A percentile compares a stretch with the other conserved stretches of the same genome.
phyloP scores from a whole-genome alignment of 2,888 invertebrate genomes.

The Amphiduros pacificus region DNA sequence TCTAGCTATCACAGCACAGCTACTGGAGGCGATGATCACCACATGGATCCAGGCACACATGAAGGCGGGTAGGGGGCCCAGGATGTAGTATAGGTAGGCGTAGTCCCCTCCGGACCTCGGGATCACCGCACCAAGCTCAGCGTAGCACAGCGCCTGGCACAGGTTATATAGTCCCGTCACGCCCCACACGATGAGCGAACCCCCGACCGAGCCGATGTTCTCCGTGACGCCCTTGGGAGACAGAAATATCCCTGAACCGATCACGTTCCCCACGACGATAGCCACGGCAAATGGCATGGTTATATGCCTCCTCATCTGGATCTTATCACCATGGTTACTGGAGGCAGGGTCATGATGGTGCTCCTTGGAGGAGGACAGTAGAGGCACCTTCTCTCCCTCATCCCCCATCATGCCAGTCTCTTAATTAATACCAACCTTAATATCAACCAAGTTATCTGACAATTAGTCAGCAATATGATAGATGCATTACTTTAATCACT shows the following conservation, averaged over 20 bases:
- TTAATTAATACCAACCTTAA: too few relatives aligned
- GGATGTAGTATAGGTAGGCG: conserved; percentile 25
- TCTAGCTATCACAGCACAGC: conserved; percentile 26
- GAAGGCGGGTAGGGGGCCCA: conserved; percentile 28
- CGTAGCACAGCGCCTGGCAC: conserved; percentile 27
- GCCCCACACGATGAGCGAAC: conserved; percentile 25
- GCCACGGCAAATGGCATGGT: conserved; percentile 18
- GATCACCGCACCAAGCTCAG: conserved; percentile 25
- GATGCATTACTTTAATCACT: too few relatives aligned
- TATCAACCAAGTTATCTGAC: too few relatives aligned
- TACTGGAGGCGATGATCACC: conserved; percentile 19
- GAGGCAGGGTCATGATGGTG: too few relatives aligned
- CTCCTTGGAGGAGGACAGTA: too few relatives aligned
- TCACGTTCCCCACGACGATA: conserved; percentile 26
- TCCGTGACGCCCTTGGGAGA: conserved; percentile 26
- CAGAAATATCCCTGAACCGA: conserved; percentile 28
- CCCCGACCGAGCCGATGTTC: conserved; percentile 27
- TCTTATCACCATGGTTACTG: neutral
- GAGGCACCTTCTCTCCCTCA: too few relatives aligned
- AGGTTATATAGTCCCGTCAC: conserved; percentile 25
- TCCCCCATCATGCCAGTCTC: too few relatives aligned
- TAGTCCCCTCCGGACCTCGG: conserved; percentile 28
- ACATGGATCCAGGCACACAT: conserved; percentile 18
- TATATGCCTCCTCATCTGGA: conserved; percentile 24
- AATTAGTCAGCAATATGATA: too few relatives aligned